Evolutionary conservation across 2,888 invertebrate species (phyloP).

Genomic region (Agrypnus murinus): DNA sequence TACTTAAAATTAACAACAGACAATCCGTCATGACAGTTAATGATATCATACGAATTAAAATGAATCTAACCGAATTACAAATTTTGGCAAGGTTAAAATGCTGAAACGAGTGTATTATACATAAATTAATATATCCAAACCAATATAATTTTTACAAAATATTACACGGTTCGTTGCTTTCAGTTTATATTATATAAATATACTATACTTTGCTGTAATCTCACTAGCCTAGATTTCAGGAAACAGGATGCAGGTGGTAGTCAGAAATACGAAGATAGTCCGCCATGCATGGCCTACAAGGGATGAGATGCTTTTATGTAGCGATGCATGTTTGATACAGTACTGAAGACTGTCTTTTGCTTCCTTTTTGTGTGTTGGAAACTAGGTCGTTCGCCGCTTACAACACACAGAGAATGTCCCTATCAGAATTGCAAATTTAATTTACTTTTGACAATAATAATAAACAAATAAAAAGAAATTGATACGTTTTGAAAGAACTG

Average conservation of each 20-base stretch:
- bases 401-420: neutral
- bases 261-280: constrained; percentile 36
- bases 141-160: no score
- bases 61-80: no score
- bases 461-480: neutral
- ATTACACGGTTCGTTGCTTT: constrained; percentile 12
- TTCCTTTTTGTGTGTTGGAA: constrained; percentile 27
- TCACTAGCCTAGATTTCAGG: constrained; percentile 32
- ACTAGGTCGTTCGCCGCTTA: constrained; percentile 19
- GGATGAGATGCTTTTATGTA: constrained; percentile 42
- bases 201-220: constrained; percentile 32
- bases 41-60: no score
- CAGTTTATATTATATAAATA: constrained; percentile 33
- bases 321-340: constrained; percentile 37
- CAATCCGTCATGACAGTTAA: no score
- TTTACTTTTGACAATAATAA: neutral
- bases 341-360: constrained; percentile 34
- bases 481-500: neutral
- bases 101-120: no score
- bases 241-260: constrained; percentile 41
- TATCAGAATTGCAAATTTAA: constrained; percentile 16
- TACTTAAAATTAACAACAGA: no score
- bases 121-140: no score
- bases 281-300: constrained; percentile 36
- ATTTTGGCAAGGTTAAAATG: no score